Base-by-base conservation (phyloP, 2,113 vertebrate species). In the Balaenoptera acutorostrata region DNA sequence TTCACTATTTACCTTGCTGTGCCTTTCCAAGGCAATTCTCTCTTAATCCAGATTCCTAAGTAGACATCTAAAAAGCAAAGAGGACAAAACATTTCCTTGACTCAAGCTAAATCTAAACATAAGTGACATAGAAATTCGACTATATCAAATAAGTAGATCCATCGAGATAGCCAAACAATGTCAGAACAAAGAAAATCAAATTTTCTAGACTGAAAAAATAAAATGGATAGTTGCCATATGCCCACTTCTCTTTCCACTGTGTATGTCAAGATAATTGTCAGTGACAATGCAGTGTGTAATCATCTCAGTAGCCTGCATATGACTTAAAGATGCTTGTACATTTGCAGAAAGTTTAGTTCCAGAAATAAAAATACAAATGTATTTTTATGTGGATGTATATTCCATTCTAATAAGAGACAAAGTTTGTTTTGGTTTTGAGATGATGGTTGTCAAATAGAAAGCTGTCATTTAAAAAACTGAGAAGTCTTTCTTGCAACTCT, bases 171-270 rank as follows among this genome's bases (percentile, higher is more conserved):
- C n/a, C 84, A 96, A 96, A 74, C 41, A 93, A 44, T 83, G 72
- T 68, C 75, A 96, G 57, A 89, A 63, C 31, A 82, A 96, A 87
- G 72, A 69, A 96, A 98, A 96, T 92, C 8, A 96, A 86, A 92
- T 95, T 95, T 82, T 68, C 46, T 87, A 44, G 68, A 44, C 61
- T 69, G 78, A 71, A 88, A 75, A 96, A 90, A 85, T 88, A 57
- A 97, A 97, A 96, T 88, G 57, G 64, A 93, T 64, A 52, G 20
- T 82, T 84, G 49, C 85, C 93, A 94, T 66, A 83, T 94, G 85
- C 39, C 66, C 39, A 88, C 46, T 93, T 91, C 14, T 59, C n/a
- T 90, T 93, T 93, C 55, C 31, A 81, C 6, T 55, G 5, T 66
- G 7, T 68, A 75, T 14, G 20, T 25, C 57, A 88, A 72, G 36